Conservation (phyloP, 1,140 invertebrate genomes). For the Philotrypesis tridentata region DNA sequence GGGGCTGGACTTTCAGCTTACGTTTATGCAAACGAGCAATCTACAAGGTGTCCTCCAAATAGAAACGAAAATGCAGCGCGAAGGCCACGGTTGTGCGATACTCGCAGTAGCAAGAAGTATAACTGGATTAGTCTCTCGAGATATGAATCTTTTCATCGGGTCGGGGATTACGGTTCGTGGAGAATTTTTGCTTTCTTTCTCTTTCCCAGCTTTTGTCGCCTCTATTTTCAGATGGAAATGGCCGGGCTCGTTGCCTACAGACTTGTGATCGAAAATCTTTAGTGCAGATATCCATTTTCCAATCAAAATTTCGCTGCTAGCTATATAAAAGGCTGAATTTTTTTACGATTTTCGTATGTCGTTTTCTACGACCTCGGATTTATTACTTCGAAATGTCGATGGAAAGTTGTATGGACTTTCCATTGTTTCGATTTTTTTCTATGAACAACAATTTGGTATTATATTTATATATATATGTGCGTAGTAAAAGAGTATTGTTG, state of each 20-base stretch:
- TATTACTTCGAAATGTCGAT: not conserved
- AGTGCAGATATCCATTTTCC: not conserved
- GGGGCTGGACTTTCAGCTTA: not conserved
- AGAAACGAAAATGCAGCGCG: not conserved
- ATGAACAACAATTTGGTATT: too few relatives aligned
- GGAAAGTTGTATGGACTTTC: not conserved
- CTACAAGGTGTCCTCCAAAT: constrained; percentile 7
- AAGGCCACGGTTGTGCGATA: not conserved
- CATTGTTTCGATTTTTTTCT: not conserved
- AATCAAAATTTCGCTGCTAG: constrained; percentile 12
- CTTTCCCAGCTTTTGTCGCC: not conserved
- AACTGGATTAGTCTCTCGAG: constrained; percentile 19
- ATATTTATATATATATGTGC: too few relatives aligned
- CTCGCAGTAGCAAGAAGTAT: not conserved
- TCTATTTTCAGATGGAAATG: not conserved
- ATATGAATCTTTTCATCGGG: constrained; percentile 19
- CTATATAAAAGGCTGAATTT: not conserved
- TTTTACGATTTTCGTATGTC: not conserved
- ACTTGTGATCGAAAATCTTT: constrained; percentile 8
- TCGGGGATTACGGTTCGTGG: not conserved
- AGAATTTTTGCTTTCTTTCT: not conserved
- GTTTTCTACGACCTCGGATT: not conserved
- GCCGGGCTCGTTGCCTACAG: not conserved
- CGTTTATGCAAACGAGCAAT: constrained; percentile 26
- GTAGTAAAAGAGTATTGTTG: too few relatives aligned